Evolutionary conservation across 2,888 invertebrate species (phyloP).

Genomic region (Heliconius ismenius): DNA sequence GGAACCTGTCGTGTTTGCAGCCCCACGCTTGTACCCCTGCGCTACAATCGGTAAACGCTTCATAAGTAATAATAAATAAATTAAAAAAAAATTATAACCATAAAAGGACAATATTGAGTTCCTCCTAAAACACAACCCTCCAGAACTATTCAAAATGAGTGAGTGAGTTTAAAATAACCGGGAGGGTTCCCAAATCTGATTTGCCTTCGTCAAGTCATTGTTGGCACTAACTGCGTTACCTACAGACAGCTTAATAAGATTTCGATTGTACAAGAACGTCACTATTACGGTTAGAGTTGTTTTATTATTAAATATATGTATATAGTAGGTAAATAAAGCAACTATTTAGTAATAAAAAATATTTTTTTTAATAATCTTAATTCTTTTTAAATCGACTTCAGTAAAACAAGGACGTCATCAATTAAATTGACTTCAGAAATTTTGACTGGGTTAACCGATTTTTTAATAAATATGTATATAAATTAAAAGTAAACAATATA

Average conservation of each 20-base stretch:
- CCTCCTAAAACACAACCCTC: conserved; percentile 47
- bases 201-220: conserved; percentile 81
- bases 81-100: neutral
- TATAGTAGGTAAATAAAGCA: neutral
- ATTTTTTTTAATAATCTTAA: neutral
- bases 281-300: conserved; percentile 14
- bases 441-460: no score
- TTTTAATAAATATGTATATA: no score
- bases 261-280: conserved; percentile 27
- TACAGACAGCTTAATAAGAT: conserved; percentile 50
- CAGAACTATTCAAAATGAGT: conserved; percentile 72
- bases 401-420: no score
- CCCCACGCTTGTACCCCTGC: no score
- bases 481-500: neutral
- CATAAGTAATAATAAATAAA: neutral
- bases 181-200: conserved; percentile 78
- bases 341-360: neutral
- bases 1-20: no score
- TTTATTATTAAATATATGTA: neutral
- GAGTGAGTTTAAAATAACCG: conserved; percentile 78
- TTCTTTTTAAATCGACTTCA: no score
- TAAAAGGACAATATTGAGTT: conserved; percentile 44
- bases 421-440: no score
- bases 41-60: neutral
- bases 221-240: conserved; percentile 72